phyloP scores from a whole-genome alignment of 2,888 invertebrate genomes.

The Diarsia dahlii region DNA sequence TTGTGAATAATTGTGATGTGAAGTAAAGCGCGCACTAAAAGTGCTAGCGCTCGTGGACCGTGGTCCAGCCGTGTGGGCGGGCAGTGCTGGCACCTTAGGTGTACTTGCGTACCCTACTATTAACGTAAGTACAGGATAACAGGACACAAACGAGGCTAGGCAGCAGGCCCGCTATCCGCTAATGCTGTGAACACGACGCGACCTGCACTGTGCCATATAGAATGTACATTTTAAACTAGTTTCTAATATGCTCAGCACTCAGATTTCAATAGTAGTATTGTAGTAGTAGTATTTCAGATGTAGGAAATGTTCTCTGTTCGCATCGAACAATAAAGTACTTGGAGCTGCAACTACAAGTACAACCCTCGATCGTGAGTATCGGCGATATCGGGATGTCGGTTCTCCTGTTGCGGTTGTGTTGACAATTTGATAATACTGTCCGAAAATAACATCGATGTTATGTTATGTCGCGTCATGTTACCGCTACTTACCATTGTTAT shows the following conservation, averaged over 20 bases:
- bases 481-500: neutral
- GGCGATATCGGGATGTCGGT: too few relatives aligned
- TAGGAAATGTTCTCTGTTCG: too few relatives aligned
- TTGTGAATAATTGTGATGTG: constrained; percentile 18
- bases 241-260: neutral
- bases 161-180: neutral
- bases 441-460: neutral
- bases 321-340: too few relatives aligned
- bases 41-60: constrained; percentile 2
- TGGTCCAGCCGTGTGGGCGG: neutral
- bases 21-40: constrained; percentile 1
- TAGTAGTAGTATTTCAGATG: too few relatives aligned
- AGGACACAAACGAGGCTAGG: constrained; percentile 3
- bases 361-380: neutral
- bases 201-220: neutral
- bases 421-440: neutral
- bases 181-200: neutral
- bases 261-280: too few relatives aligned
- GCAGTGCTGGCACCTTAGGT: neutral
- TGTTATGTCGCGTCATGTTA: neutral
- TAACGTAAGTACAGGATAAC: neutral
- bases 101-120: neutral
- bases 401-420: neutral
- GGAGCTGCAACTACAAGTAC: neutral
- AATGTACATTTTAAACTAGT: neutral